These are phyloP conservation scores for Protodeltote pygarga DNA, from an alignment of 2,888 invertebrate genomes.

Conservation along the genomic window DNA sequence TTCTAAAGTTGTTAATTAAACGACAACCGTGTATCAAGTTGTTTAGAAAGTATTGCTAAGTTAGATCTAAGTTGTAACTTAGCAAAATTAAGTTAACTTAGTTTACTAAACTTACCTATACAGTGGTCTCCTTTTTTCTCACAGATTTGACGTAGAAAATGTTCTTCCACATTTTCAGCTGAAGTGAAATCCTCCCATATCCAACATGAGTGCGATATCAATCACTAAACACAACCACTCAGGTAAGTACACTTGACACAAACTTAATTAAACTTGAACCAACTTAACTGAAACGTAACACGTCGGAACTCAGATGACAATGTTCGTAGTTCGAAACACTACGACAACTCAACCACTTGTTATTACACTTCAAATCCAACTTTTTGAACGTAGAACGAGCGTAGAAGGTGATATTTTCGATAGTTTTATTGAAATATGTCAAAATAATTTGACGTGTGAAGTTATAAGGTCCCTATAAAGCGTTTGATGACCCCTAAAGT, in stretches of 20 bases:
- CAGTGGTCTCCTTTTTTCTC: constrained; percentile 76
- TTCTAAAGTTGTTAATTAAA: constrained; percentile 25
- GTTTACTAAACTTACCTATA: constrained; percentile 66
- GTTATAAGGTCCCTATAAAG: constrained; percentile 66
- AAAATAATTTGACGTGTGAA: constrained; percentile 61
- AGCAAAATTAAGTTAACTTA: constrained; percentile 31
- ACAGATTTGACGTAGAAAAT: constrained; percentile 80
- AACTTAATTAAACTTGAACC: constrained; percentile 48
- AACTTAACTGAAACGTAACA: constrained; percentile 54
- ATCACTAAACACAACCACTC: constrained; percentile 56
- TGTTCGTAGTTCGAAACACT: constrained; percentile 39
- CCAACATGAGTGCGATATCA: constrained; percentile 62
- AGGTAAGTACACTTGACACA: constrained; percentile 61
- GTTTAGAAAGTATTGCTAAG: constrained; percentile 40
- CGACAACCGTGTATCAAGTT: constrained; percentile 35
- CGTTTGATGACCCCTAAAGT: constrained; percentile 84
- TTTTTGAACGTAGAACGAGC: no score
- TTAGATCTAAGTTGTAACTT: constrained; percentile 36
- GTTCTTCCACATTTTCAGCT: constrained; percentile 76
- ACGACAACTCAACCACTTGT: constrained; percentile 43
- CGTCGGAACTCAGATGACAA: constrained; percentile 48
- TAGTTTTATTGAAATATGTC: constrained; percentile 51
- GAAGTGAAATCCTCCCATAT: constrained; percentile 61
- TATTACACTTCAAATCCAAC: constrained; percentile 37
- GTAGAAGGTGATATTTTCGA: constrained; percentile 25